Evolutionary conservation across 2,113 vertebrate species (phyloP).

Genomic region (Campylomormyrus tamandua): DNA sequence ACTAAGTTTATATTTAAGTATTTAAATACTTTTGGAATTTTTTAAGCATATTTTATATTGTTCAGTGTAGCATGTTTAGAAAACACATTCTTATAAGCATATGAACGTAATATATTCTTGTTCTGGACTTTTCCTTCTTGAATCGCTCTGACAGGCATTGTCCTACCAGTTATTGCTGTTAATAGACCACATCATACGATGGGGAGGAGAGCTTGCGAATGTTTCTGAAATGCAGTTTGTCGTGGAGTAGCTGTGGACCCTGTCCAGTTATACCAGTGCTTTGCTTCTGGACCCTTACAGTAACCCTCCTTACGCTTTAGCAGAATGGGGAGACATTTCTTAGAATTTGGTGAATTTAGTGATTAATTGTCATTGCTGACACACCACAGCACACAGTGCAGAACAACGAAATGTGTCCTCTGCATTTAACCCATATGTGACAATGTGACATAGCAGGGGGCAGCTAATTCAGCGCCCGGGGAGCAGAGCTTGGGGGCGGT

Average conservation of each 20-base stretch:
- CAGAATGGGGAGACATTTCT: background rate
- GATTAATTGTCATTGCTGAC: too few relatives aligned
- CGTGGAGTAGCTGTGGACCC: background rate
- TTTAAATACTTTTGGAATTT: background rate
- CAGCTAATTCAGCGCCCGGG: too few relatives aligned
- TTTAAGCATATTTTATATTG: background rate
- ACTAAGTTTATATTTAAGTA: background rate
- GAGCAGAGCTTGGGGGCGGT: too few relatives aligned
- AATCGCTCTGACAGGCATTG: background rate
- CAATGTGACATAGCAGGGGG: too few relatives aligned
- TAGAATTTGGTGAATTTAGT: too few relatives aligned
- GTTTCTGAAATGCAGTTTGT: background rate
- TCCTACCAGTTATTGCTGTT: background rate
- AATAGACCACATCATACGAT: background rate
- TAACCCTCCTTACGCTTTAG: background rate
- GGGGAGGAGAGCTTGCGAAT: background rate
- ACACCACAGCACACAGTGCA: too few relatives aligned
- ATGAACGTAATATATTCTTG: background rate
- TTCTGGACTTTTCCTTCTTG: background rate
- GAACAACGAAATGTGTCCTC: too few relatives aligned
- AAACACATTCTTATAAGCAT: background rate
- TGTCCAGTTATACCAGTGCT: background rate
- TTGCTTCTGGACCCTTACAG: background rate
- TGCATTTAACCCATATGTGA: too few relatives aligned
- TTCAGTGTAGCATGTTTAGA: background rate